Base-by-base conservation (phyloP, 2,888 invertebrate genomes). In the Pharmacophagus antenor region DNA sequence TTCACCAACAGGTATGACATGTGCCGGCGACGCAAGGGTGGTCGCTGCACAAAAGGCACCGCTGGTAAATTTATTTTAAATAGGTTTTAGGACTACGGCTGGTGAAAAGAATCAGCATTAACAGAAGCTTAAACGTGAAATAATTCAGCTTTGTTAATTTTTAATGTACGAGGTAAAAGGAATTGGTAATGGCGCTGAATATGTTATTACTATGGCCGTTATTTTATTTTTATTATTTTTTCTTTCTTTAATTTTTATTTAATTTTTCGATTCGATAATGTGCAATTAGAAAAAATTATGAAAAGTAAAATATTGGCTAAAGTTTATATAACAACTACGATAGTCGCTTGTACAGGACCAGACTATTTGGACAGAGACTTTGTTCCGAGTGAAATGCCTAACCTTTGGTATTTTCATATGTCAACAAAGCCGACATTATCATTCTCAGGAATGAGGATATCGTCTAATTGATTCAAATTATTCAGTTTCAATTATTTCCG, bases 1-100 rank as follows among this genome's bases (percentile, higher is more conserved):
- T 88, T 88, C 73, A 85, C 88, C 92, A 91, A 92, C 95, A 97
- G 97, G 95, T 97, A 97, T 92, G 98, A 98, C 95, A 97, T 98
- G 97, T 98, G 98, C 94, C 95, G 98, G 82, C 94, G 97, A 88
- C 94, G 97, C 92, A 97, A 97, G 94, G 97, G 97, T 92, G 97
- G 97, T 89, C 95, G 97, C 92, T 98, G 98, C 94, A 97, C 97
- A 84, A 97, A 97, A 94, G 98, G 98, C 95, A 98, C 98, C 91
- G 98, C 98, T 92, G 98, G 98, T 98, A 97, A 95, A 94, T 91
- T 81, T 72, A 76, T 79, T 82, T 82, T 79, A 76, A 78, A 78
- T 76, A 68, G 71, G 67, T 65, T 63, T 66, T 73, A 83, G 77
- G 77, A 72, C 77, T 79, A 81, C 77, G 73, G 79, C 68, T 79